Percentiles rank a stretch among this genome's conserved stretches.
Conservation (phyloP, 2,113 vertebrate genomes). For the Dissostichus mawsoni region DNA sequence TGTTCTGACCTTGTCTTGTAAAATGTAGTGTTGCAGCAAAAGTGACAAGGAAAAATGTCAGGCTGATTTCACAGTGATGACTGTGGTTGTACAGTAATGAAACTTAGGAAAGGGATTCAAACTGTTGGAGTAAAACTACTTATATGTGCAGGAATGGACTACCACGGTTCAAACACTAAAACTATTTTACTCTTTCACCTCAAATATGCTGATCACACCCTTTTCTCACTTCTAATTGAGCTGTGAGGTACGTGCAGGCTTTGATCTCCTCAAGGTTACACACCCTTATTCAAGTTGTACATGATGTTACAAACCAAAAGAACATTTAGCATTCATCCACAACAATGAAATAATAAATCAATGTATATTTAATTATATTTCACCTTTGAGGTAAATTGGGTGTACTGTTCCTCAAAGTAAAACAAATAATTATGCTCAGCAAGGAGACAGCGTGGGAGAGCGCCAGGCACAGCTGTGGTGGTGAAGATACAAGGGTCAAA, state of each 20-base stretch:
- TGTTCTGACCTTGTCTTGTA: slow-evolving; percentile 27
- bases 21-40: slow-evolving; percentile 34
- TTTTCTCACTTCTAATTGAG: slow-evolving; percentile 16
- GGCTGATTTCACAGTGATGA: slow-evolving; percentile 15
- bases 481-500: slow-evolving; percentile 11
- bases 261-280: slow-evolving; percentile 12
- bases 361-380: neutral
- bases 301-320: neutral
- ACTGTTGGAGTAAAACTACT: slow-evolving; percentile 13
- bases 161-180: slow-evolving; percentile 9
- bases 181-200: neutral
- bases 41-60: slow-evolving; percentile 13
- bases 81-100: slow-evolving; percentile 1
- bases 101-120: neutral
- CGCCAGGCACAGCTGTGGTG: slow-evolving; percentile 37
- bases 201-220: slow-evolving; percentile 15
- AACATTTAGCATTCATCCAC: slow-evolving; percentile 8
- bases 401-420: neutral
- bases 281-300: slow-evolving; percentile 10
- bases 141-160: slow-evolving; percentile 2
- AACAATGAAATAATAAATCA: neutral
- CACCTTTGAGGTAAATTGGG: neutral
- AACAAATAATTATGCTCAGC: neutral
- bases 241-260: neutral
- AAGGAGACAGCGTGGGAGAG: slow-evolving; percentile 5